Evolutionary conservation across 2,113 vertebrate genomes (phyloP).

Genomic region (Charina bottae): DNA sequence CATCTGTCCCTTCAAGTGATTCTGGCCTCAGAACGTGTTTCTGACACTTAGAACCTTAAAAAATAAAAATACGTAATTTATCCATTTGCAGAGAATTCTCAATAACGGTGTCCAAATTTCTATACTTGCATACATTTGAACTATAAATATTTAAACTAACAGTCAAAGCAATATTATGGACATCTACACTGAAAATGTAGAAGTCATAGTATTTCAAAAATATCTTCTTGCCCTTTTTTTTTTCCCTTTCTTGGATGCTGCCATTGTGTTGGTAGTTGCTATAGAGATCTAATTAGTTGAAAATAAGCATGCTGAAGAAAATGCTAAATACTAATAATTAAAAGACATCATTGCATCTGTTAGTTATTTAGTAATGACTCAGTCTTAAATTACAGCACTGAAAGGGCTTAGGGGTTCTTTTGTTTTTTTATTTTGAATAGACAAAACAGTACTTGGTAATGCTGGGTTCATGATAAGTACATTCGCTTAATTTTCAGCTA

Average conservation of each 20-base stretch:
- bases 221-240: not conserved
- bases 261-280: not conserved
- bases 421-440: not conserved
- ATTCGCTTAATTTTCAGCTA: conserved; percentile 14
- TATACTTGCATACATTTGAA: not conserved
- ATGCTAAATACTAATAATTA: conserved; percentile 1
- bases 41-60: conserved; percentile 88
- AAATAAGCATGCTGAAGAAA: conserved; percentile 19
- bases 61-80: conserved; percentile 29
- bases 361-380: conserved; percentile 19
- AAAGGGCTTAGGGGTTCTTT: not conserved
- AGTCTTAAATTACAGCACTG: not conserved
- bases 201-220: not conserved
- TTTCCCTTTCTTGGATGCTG: not conserved
- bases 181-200: not conserved
- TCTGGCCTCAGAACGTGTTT: conserved; percentile 94
- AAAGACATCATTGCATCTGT: not conserved
- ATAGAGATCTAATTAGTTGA: conserved; percentile 29
- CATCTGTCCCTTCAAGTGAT: conserved; percentile 91
- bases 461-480: not conserved
- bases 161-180: not conserved
- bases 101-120: not conserved
- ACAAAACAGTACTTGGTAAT: conserved; percentile 3
- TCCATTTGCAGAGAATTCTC: not conserved
- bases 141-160: not conserved